Conservation (phyloP, 2,113 vertebrate species). For the Melanotaenia duboulayi region DNA sequence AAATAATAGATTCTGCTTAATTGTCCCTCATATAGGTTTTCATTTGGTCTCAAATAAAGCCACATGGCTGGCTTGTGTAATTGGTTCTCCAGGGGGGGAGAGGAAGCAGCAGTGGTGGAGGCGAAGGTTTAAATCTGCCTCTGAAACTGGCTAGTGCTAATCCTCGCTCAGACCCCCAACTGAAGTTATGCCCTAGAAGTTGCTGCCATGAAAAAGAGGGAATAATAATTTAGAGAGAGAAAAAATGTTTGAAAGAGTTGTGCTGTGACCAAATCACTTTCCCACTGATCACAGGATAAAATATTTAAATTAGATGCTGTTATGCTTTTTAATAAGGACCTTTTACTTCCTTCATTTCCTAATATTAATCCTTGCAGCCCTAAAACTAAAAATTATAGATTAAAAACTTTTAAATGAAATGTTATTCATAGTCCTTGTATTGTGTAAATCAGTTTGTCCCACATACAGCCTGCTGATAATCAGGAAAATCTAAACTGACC, state of each 20-base stretch:
- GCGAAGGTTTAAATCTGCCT: slow-evolving; percentile 21
- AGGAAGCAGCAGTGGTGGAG: neutral
- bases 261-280: neutral
- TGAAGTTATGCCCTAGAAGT: neutral
- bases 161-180: neutral
- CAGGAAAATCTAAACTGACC: neutral
- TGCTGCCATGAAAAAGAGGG: slow-evolving; percentile 8
- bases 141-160: slow-evolving; percentile 21
- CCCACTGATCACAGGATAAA: slow-evolving; percentile 1
- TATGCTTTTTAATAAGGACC: neutral
- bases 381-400: neutral
- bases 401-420: too few relatives aligned
- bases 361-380: neutral
- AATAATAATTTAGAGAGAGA: slow-evolving; percentile 5
- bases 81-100: neutral
- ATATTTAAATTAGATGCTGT: neutral
- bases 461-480: neutral
- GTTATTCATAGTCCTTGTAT: neutral
- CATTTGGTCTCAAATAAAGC: slow-evolving; percentile 11
- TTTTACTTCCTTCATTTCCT: neutral
- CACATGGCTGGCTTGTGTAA: neutral
- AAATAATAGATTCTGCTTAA: neutral
- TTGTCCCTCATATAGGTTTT: neutral
- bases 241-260: too few relatives aligned
- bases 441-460: neutral